Percentiles rank a stretch among this genome's conserved stretches.
Evolutionary conservation across 2,113 vertebrate species (phyloP).

Genomic region (Oreochromis tanganicae): DNA sequence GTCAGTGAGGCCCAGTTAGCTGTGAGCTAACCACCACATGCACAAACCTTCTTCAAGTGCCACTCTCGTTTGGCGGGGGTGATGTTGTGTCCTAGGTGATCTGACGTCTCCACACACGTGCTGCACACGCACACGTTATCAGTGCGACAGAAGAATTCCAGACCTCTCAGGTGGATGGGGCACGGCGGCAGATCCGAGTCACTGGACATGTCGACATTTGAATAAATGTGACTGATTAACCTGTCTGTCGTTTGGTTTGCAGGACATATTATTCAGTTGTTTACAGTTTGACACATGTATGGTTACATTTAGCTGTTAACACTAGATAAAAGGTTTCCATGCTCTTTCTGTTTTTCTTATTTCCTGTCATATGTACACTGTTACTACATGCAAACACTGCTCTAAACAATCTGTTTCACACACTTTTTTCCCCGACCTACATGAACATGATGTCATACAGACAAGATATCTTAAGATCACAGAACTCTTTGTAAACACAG

Average conservation of each 20-base stretch:
- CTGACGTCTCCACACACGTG: conserved; percentile 35
- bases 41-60: conserved; percentile 63
- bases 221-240: neutral
- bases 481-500: neutral
- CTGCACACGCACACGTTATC: conserved; percentile 65
- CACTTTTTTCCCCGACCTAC: neutral
- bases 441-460: neutral
- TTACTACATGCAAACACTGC: neutral
- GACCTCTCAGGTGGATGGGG: conserved; percentile 38
- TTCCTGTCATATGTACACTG: neutral
- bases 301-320: neutral
- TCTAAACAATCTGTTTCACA: neutral
- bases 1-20: neutral
- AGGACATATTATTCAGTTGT: neutral
- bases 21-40: neutral
- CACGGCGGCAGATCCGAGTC: conserved; percentile 35
- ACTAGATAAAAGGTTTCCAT: neutral
- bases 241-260: neutral
- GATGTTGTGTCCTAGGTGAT: conserved; percentile 60
- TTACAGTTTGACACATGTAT: neutral
- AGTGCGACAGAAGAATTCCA: conserved; percentile 66
- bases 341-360: neutral
- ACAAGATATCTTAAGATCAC: neutral
- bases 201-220: neutral
- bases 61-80: conserved; percentile 60